Base-by-base conservation (phyloP, 2,888 invertebrate species). In the Oscheius sp. region DNA sequence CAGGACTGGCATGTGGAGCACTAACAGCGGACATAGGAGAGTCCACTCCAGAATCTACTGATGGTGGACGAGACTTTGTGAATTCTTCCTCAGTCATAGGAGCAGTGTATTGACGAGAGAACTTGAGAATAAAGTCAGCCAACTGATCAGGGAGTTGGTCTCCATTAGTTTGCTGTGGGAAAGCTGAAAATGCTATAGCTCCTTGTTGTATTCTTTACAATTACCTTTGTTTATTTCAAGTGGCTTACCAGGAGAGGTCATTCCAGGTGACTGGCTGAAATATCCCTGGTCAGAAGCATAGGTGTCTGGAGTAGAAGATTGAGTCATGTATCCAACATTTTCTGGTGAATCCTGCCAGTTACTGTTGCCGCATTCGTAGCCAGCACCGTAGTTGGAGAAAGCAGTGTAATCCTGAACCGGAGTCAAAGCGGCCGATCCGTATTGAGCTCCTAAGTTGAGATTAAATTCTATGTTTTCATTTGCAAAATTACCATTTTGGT, bases 91-190 rank as follows among this genome's bases (percentile, higher is more conserved):
- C 75, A 42, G 66, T 72, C 17, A 64, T 31, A 2, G 55, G n/a
- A 31, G 29, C 17, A 4, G 65, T 69, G 66, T 73, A 75, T 64
- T 74, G 73, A 76, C 71, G 83, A 6, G 86, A 86, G 70, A 86
- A 86, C 61, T 81, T 77, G 25, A 86, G 71, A 53, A 86, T 87
- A 73, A 86, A 86, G 69, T 86, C 86, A 33, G 82, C 81, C 34
- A 86, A 75, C 34, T 76, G 79, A 34, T 86, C 86, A 12, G 86
- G 86, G 52, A 86, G 73, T 17, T 70, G 39, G 20, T 46, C 48
- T 15, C 57, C 42, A n/a, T n/a, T 53, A 23, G 33, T 50, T 31
- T 55, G 31, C 29, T 57, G 33, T 34, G 63, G 27, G 46, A 34
- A 37, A 23, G 23, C 66, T 53, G 37, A 50, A 48, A 50, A 48